phyloP scores from a whole-genome alignment of 2,888 invertebrate genomes.

The Xestia xanthographa region DNA sequence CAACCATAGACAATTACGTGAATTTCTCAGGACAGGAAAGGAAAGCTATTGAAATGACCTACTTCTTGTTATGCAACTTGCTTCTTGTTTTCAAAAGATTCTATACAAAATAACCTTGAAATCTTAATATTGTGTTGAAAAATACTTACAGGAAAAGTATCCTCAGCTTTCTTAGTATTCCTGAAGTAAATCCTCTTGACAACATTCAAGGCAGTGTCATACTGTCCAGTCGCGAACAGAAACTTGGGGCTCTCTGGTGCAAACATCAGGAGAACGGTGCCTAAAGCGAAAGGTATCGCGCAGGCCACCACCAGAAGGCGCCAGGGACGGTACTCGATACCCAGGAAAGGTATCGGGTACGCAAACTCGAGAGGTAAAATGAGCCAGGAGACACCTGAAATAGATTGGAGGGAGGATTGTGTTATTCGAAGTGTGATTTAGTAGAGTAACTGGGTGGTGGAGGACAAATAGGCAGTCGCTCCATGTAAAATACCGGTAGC shows the following conservation, averaged over 20 bases:
- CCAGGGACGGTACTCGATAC: conserved; percentile 93
- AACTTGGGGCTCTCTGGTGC: conserved; percentile 96
- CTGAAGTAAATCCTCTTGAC: conserved; percentile 82
- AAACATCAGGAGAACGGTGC: conserved; percentile 89
- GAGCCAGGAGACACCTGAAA: conserved; percentile 92
- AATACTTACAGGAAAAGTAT: conserved; percentile 81
- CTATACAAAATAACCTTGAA: not conserved
- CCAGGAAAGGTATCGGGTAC: conserved; percentile 84
- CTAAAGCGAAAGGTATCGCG: conserved; percentile 91
- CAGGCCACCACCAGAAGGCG: conserved; percentile 92
- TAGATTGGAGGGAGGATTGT: not conserved
- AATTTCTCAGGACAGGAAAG: too few species aligned
- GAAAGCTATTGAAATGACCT: not conserved
- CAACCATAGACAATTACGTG: too few species aligned
- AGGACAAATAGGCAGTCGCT: not conserved
- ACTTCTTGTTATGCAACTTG: not conserved
- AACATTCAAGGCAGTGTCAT: conserved; percentile 90
- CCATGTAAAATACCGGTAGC: not conserved
- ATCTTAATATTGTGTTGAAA: not conserved
- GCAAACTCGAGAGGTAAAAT: conserved; percentile 91
- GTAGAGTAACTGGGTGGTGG: not conserved
- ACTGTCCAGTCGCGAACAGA: conserved; percentile 91
- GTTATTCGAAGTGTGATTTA: not conserved
- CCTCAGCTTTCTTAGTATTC: conserved; percentile 76
- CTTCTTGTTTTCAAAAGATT: not conserved